Evolutionary conservation across 2,888 invertebrate species (phyloP), one percentile per base, ranked within the genome.

Genomic region (Athalia circularis): DNA sequence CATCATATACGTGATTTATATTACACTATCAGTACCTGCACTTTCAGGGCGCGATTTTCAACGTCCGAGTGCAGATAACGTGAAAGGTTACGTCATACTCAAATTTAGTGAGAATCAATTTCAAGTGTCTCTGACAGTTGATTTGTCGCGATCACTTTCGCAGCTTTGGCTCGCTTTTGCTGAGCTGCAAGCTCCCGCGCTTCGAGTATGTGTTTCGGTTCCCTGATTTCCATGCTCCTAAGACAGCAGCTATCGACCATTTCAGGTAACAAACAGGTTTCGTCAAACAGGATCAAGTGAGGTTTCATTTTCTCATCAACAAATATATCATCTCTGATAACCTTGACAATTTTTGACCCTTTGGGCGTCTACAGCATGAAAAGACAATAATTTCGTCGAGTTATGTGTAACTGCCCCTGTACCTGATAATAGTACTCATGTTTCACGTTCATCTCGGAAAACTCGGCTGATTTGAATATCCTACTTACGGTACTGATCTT

Each of bases 371-470:
- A 83, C 29, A 85, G 7, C 8, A 77, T 80, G 78, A 85, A 84
- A 5, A 82, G 52, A 54, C 85, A 85, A 50, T 83, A 85, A 2
- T 79, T 15, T 50, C 82, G 65, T 43, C 68, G 45, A 7, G 84
- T 82, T 6, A 85, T 79, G 54, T 83, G 81, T 9, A 85, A 76
- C 74, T 83, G 83, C 0, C 83, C 83, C 80, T 83, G 82, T 1
- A 83, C 80, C 81, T 82, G 83, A 76, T 82, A 81, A 77, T 80
- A 83, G 74, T 82, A 82, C 4, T 70, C 48, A 45, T 83, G 82
- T 0, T 5, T 77, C 29, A 15, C 8, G 77, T 80, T 83, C 81
- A 83, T 78, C n/a, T 5, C 7, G 13, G 65, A 80, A 29, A 0
- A 29, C 29, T 29, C 29, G 29, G 29, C 29, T 29, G 29, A 29